Evolutionary conservation across 30 jellyfish, hydroid and myxozoan species (phyloP), one percentile per base, ranked within the genome.

Genomic region (Aurelia aurita complex sp. Pacific): DNA sequence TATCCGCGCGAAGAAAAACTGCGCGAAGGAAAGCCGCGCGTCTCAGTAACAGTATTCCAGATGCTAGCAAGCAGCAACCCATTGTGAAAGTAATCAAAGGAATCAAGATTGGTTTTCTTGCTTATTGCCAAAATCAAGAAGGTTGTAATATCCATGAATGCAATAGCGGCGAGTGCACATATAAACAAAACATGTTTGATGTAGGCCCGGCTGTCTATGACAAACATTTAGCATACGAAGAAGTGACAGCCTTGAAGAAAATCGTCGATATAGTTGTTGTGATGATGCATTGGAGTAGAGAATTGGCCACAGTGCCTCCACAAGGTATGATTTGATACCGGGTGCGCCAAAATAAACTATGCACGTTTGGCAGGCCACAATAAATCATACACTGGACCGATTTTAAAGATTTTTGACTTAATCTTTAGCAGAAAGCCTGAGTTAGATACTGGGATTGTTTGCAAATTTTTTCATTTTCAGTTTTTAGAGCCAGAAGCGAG

Each of bases 201-300:
- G 8, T 8, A 23, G 91, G 91, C 10, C 85, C 91, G 0, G 91
- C 91, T 9, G 75, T 57, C 18, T 82, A 7, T 62, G 57, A 32
- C 42, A 60, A 62, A 14, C 38, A 29, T 9, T 19, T 43, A 16
- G 78, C 91, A 3, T 7, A 12, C 33, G 71, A 8, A 52, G 91
- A 82, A 46, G 60, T 82, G 19, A 23, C 2, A 51, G 67, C 23
- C 36, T 23, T 85, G 35, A 50, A 79, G 94, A 59, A 68, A 32
- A 29, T 57, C 36, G 97, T 85, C 14, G 97, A 91, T 71, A 54
- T 85, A 16, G 77, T 91, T 69, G 90, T 85, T 19, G 81, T 81
- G 42, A 79, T 91, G 69, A 52, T 91, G 63, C 97, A 91, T 61
- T 91, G 97, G 97, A 89, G 97, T 18, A 85, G 35, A 59, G 97